Evolutionary conservation across 53 echinoderm and acorn worm genomes (phyloP).

Genomic region (Apostichopus leukothele): DNA sequence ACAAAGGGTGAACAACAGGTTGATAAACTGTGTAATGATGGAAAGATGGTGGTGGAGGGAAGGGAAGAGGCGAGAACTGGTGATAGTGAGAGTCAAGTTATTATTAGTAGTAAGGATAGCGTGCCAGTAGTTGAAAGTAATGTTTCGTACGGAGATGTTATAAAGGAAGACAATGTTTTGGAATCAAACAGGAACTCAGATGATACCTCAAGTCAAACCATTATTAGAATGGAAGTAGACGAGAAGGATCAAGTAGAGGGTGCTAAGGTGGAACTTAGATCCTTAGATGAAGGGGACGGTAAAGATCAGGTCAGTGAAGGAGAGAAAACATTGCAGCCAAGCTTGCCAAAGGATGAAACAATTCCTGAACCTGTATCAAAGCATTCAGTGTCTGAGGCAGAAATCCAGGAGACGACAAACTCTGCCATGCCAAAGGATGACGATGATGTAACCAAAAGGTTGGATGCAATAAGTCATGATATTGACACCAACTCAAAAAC

Average conservation of each 20-base stretch:
- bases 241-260: background rate
- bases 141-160: background rate
- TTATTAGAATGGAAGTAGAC: background rate
- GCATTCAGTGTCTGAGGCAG: slow-evolving; percentile 15
- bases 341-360: slow-evolving; percentile 30
- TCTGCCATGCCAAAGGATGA: background rate
- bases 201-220: background rate
- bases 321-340: slow-evolving; percentile 13
- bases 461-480: slow-evolving; percentile 44
- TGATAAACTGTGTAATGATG: background rate
- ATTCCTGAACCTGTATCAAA: slow-evolving; percentile 15
- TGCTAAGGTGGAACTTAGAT: background rate
- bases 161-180: background rate
- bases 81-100: background rate
- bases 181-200: background rate
- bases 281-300: background rate
- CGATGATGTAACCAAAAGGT: slow-evolving; percentile 22
- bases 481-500: slow-evolving; percentile 31
- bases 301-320: background rate
- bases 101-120: background rate
- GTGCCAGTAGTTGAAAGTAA: background rate
- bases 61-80: slow-evolving; percentile 19
- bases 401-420: slow-evolving; percentile 1
- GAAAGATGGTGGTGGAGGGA: background rate
- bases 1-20: background rate